Evolutionary conservation across 2,888 invertebrate genomes (phyloP), one percentile per base, ranked within the genome.

Genomic region (Nebria salina): DNA sequence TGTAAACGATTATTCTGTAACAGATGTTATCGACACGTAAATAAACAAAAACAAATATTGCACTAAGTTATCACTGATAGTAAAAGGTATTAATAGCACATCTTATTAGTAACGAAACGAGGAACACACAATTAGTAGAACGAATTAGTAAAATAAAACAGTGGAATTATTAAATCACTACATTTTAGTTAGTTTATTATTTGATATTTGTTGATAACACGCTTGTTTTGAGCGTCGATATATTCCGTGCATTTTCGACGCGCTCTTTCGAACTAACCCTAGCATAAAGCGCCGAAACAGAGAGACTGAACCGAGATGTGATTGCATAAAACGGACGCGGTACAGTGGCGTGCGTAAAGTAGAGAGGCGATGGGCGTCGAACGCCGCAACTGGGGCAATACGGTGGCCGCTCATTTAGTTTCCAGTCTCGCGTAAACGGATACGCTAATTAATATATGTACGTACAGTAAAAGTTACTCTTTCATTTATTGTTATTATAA

Each of bases 211-310:
- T 34, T 1, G 65, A 65, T 15, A 65, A 66, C 7, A 13, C 25
- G 25, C 66, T 20, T 25, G 66, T 25, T 15, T n/a, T 25, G 66
- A 15, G 66, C 66, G 15, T 34, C 34, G 34, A 25, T 25, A 66
- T 34, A 70, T 25, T 70, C 15, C 70, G 70, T 70, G 25, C 70
- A 70, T 70, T 70, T 70, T 70, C 70, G 26, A 70, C 70, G 70
- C 70, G 70, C 70, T 70, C 70, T 70, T 84, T 83, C 84, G 84
- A 83, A 85, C 85, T 84, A 85, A 85, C 85, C 34, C 85, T 85
- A 85, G 84, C 84, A 83, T 85, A 85, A 54, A 85, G 83, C 82
- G 83, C 83, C 81, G 73, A 13, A 34, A n/a, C 42, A 43, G 15
- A 41, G 26, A 70, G 70, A 70, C 73, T 43, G 73, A 83, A 77